These are phyloP conservation scores for Eurytoma californica DNA, from an alignment of 2,888 invertebrate species.

Conservation along the genomic window DNA sequence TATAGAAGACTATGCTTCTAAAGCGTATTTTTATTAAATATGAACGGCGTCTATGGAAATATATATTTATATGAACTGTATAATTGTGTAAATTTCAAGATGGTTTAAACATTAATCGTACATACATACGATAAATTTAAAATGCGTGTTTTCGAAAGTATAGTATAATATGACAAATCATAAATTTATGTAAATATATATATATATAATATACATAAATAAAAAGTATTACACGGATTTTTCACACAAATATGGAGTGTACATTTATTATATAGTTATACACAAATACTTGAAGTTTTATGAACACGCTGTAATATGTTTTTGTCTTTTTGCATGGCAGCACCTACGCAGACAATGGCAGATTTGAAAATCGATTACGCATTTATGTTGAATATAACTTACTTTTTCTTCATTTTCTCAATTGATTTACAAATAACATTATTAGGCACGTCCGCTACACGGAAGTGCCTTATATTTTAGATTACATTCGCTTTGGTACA, in stretches of 20 bases:
- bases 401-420: not conserved
- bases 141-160: too few relatives aligned
- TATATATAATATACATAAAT: constrained; percentile 36
- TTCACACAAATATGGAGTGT: constrained; percentile 39
- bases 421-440: too few relatives aligned
- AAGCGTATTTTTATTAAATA: constrained; percentile 45
- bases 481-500: too few relatives aligned
- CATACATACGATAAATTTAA: too few relatives aligned
- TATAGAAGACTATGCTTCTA: constrained; percentile 19
- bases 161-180: constrained; percentile 3
- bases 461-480: too few relatives aligned
- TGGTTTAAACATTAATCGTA: too few relatives aligned
- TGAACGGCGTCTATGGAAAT: constrained; percentile 26
- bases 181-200: constrained; percentile 46
- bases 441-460: too few relatives aligned
- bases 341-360: constrained; percentile 33
- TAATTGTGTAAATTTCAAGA: not conserved
- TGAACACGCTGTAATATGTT: constrained; percentile 9
- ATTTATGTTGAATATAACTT: not conserved
- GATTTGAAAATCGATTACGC: constrained; percentile 8
- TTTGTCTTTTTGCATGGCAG: constrained; percentile 44
- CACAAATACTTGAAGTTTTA: constrained; percentile 35
- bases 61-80: constrained; percentile 31
- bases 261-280: constrained; percentile 27
- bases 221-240: constrained; percentile 37